Base-by-base conservation (phyloP, 2,888 invertebrate genomes). In the Lissonota sp. region DNA sequence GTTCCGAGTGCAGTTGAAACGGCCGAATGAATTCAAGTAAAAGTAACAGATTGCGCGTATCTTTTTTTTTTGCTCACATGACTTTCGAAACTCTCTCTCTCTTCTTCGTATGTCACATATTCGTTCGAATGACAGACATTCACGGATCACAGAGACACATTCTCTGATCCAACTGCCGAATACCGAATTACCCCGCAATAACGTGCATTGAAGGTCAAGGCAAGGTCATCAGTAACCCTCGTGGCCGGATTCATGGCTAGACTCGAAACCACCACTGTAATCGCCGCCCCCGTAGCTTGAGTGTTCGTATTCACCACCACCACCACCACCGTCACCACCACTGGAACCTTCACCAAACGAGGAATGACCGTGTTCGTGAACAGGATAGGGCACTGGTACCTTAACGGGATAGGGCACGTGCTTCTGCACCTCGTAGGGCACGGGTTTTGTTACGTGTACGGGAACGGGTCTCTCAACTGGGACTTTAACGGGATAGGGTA, bases 331-430 rank as follows among this genome's bases (percentile, higher is more conserved):
- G 7, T 72, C 42, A 10, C 62, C 82, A n/a, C 83, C 84, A 6
- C 83, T 83, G 60, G 84, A 51, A 39, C 66, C 73, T 14, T 79
- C 69, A 5, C 78, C 82, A 12, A 10, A 40, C 6, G 72, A 78
- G n/a, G 72, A 71, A 14, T 85, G 81, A 10, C 82, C 83, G n/a
- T 85, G 72, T 49, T 83, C 83, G 37, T 89, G 87, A 40, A 95
- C 93, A 0, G 95, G 95, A 14, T 95, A 93, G 37, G 95, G 95
- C 44, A 96, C 95, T 3, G 95, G 95, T 71, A 96, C 95, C 91
- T 97, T 96, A 40, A 96, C 95, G 60, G 94, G 93, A 87, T 96
- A 95, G 44, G 96, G 96, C 70, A 96, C 95, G 53, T 94, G 95
- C 53, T 93, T 93, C 42, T 90, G 89, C 0, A 93, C 90, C 0